Evolutionary conservation across 2,888 invertebrate species (phyloP).

Genomic region (Acanthococcus lagerstroemiae): DNA sequence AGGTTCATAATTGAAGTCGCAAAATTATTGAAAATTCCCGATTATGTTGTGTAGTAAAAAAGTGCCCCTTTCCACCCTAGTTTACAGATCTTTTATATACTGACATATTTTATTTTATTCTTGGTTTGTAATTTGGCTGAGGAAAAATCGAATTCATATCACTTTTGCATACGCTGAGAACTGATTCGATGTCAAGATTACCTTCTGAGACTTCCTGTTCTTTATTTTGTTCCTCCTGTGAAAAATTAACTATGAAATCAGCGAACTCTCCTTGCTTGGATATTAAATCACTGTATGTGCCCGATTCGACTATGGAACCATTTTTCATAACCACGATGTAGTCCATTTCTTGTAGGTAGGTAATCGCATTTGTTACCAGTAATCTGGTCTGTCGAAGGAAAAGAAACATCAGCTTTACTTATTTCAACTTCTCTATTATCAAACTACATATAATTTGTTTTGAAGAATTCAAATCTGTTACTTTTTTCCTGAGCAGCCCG

Average conservation of each 20-base stretch:
- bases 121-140: no score
- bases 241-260: conserved; percentile 69
- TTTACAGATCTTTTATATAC: no score
- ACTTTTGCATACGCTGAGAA: no score
- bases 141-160: no score
- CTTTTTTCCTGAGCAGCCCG: conserved; percentile 42
- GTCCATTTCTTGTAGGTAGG: conserved; percentile 82
- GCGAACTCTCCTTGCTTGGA: conserved; percentile 75
- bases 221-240: conserved; percentile 48
- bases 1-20: no score
- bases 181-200: no score
- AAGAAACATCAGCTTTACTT: neutral
- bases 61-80: no score
- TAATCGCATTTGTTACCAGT: conserved; percentile 90
- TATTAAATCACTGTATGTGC: conserved; percentile 80
- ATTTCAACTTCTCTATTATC: neutral
- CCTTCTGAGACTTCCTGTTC: conserved; percentile 21
- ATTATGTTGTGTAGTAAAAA: no score
- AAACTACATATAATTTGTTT: neutral
- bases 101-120: no score
- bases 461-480: conserved; percentile 10
- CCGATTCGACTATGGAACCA: conserved; percentile 78
- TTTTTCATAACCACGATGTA: conserved; percentile 78
- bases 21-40: no score
- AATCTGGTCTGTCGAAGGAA: conserved; percentile 55